Base-by-base conservation (phyloP, 2,797 vertebrate species). In the Sebastes matsubarae region DNA sequence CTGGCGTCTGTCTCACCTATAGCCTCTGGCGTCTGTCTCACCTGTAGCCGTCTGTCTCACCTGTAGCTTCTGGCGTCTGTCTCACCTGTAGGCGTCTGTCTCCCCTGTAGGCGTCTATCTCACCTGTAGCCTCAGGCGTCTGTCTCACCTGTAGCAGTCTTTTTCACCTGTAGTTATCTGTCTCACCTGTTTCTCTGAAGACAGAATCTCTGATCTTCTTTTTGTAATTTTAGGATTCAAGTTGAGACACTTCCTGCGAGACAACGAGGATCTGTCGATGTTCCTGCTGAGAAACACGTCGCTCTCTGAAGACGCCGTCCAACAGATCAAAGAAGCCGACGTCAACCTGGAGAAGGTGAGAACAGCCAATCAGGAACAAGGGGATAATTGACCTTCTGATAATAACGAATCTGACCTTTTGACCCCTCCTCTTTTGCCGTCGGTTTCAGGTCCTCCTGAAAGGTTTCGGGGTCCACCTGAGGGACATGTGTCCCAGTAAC, bases 231-330 rank as follows among this genome's bases (percentile, higher is more conserved):
- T 92, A 99, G 98, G 95, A 72, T 93, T 99, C 91, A 97, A 95
- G 88, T 88, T 99, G 86, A 96, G 93, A 83, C 96, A 99, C 94
- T 98, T 99, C 91, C 95, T 99, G 81, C 87, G 88, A 77, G 96
- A 97, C 88, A 95, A 97, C 8, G 98, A 99, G 91, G 98, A 96
- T 0, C 93, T 99, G 82, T 96, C 97, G 20, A 88, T 81, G 50
- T 99, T 99, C 86, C 96, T 99, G 57, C 79, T 58, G 59, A 88
- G 81, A 8, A 98, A 99, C 67, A 83, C 95, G 7, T 96, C 97
- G 10, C 75, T 99, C 81, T 85, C 97, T 2, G 85, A 92, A 24
- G 59, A 94, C 20, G 57, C 78, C 1, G 88, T 97, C 57, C 87
- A 95, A 30, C 93, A 95, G 68, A 93, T 99, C 64, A 81, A 95